These are phyloP conservation scores for Rissa tridactyla DNA, from an alignment of 2,113 vertebrate species.

Conservation along the genomic window DNA sequence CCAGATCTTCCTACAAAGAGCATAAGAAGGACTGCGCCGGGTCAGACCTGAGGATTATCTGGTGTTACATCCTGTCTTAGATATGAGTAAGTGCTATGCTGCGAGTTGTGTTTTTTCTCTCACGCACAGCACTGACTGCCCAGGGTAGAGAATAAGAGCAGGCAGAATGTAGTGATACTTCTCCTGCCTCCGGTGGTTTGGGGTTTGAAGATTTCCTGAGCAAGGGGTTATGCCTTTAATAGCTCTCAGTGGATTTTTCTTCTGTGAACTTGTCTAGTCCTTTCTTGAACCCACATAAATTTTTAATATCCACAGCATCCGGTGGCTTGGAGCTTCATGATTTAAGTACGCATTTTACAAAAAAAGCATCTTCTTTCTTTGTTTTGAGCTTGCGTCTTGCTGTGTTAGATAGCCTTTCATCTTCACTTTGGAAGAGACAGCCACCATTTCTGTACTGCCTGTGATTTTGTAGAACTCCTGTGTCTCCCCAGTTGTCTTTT, in stretches of 20 bases:
- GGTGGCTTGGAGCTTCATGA: not conserved
- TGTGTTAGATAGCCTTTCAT: not conserved
- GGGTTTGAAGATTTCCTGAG: slow-evolving; percentile 7
- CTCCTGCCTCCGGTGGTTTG: not conserved
- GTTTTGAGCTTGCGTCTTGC: not conserved
- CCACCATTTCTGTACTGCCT: not conserved
- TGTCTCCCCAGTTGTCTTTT: not conserved
- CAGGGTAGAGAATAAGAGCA: not conserved
- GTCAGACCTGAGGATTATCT: not conserved
- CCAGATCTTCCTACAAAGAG: not conserved
- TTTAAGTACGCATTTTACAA: not conserved
- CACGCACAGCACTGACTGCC: fast-evolving
- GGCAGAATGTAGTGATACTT: not conserved
- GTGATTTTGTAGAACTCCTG: not conserved
- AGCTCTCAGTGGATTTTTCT: not conserved
- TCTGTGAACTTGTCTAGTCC: not conserved
- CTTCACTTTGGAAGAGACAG: not conserved
- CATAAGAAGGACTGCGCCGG: not conserved
- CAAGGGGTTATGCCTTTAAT: not conserved
- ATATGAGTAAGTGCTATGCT: not conserved
- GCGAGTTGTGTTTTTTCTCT: not conserved
- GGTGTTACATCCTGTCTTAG: not conserved
- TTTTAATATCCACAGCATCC: not conserved
- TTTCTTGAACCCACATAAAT: not conserved
- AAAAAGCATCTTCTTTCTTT: not conserved